These are phyloP conservation scores for Thalassophryne amazonica DNA, from an alignment of 2,797 vertebrate species.

Conservation along the genomic window DNA sequence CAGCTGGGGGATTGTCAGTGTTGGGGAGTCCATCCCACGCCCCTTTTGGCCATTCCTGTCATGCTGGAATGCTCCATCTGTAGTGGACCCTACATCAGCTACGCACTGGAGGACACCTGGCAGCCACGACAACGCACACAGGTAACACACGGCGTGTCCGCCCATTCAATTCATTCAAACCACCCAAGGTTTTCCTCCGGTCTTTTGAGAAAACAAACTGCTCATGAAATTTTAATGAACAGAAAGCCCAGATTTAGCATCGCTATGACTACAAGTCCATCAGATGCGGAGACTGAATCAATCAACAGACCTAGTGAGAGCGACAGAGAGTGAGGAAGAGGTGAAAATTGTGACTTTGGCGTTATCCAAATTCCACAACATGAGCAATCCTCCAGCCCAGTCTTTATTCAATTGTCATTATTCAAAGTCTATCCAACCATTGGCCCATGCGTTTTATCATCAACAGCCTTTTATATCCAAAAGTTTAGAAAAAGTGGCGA, in stretches of 20 bases:
- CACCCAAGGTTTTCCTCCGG: conserved; percentile 35
- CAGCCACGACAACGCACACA: conserved; percentile 81
- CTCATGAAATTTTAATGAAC: conserved; percentile 67
- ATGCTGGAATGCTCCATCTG: conserved; percentile 82
- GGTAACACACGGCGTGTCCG: too few relatives aligned
- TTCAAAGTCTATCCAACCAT: too few relatives aligned
- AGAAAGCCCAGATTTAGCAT: conserved; percentile 51
- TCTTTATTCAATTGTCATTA: too few relatives aligned
- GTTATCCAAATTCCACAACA: too few relatives aligned
- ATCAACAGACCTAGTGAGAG: conserved; percentile 31
- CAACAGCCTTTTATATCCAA: too few relatives aligned
- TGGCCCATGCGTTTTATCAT: too few relatives aligned
- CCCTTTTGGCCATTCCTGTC: conserved; percentile 69
- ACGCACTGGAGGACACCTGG: conserved; percentile 77
- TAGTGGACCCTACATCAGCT: conserved; percentile 79
- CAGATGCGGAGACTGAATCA: conserved; percentile 29
- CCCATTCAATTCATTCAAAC: too few relatives aligned
- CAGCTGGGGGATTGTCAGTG: conserved; percentile 54
- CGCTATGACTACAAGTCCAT: conserved; percentile 47
- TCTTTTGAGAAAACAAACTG: conserved; percentile 48
- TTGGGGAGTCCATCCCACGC: conserved; percentile 60
- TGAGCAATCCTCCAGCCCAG: too few relatives aligned
- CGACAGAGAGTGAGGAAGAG: conserved; percentile 3
- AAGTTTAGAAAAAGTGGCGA: too few relatives aligned
- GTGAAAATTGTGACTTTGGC: neutral